phyloP scores from a whole-genome alignment of 2,888 invertebrate genomes.

The Chrysotoxum bicinctum region DNA sequence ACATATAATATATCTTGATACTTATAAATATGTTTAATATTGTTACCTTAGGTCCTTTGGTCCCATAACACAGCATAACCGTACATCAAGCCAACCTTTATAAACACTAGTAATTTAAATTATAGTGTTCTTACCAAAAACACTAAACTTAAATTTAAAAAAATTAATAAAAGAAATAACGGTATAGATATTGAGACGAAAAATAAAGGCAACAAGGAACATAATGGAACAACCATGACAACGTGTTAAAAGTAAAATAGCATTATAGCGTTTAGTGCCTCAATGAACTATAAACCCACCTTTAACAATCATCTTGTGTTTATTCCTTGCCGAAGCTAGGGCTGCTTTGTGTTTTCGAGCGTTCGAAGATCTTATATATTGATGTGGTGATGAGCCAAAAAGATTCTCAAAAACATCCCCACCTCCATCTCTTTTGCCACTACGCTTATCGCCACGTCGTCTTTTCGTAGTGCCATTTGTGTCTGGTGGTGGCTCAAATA shows the following conservation, averaged over 20 bases:
- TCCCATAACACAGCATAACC: conserved; percentile 3
- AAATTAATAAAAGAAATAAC: background rate
- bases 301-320: conserved; percentile 78
- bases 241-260: conserved; percentile 29
- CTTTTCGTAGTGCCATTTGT: conserved; percentile 69
- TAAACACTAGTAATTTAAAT: background rate
- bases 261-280: background rate
- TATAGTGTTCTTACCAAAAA: conserved; percentile 15
- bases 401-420: conserved; percentile 85
- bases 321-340: conserved; percentile 73
- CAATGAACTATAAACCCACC: conserved; percentile 77
- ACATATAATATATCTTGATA: background rate
- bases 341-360: conserved; percentile 73
- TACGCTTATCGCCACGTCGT: conserved; percentile 74
- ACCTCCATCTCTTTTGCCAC: conserved; percentile 39
- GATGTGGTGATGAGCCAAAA: conserved; percentile 83
- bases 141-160: background rate
- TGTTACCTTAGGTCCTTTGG: background rate
- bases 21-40: background rate
- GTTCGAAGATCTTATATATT: conserved; percentile 74
- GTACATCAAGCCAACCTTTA: conserved; percentile 1
- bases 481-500: conserved; percentile 89
- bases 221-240: conserved; percentile 53
- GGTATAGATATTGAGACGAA: conserved; percentile 4
- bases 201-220: conserved; percentile 49